phyloP scores from a whole-genome alignment of 2,888 invertebrate genomes.

The Strigamia transsilvanica region DNA sequence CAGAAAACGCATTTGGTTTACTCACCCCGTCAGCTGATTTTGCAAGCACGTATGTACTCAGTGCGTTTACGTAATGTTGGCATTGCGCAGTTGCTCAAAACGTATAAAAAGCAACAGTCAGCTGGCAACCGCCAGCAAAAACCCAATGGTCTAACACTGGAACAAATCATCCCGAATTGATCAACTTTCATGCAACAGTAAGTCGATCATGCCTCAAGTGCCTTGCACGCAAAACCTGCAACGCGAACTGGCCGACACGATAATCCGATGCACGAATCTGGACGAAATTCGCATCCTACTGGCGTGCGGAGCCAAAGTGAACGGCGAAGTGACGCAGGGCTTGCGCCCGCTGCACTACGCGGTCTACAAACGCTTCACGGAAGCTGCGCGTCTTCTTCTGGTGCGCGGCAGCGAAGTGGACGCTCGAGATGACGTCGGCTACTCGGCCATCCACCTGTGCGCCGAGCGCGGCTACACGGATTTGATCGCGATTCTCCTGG shows the following conservation, averaged over 20 bases:
- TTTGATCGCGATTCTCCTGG: conserved; percentile 71
- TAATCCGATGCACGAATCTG: conserved; percentile 84
- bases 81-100: conserved; percentile 41
- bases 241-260: conserved; percentile 87
- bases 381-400: conserved; percentile 80
- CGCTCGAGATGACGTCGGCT: conserved; percentile 87
- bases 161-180: not conserved
- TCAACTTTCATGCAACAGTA: conserved; percentile 12
- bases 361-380: conserved; percentile 80
- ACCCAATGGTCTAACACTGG: not conserved
- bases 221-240: conserved; percentile 68
- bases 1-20: conserved; percentile 27
- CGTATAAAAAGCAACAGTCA: conserved; percentile 22
- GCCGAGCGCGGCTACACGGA: conserved; percentile 64
- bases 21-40: conserved; percentile 48
- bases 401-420: conserved; percentile 84
- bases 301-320: conserved; percentile 83
- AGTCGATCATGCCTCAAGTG: conserved; percentile 57
- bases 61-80: conserved; percentile 33
- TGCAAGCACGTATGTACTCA: conserved; percentile 11
- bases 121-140: conserved; percentile 2
- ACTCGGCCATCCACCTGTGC: conserved; percentile 85
- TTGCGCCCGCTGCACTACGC: conserved; percentile 91
- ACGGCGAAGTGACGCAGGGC: conserved; percentile 84
- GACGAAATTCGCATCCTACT: conserved; percentile 86